phyloP scores from a whole-genome alignment of 2,113 vertebrate species.

The Sardina pilchardus region DNA sequence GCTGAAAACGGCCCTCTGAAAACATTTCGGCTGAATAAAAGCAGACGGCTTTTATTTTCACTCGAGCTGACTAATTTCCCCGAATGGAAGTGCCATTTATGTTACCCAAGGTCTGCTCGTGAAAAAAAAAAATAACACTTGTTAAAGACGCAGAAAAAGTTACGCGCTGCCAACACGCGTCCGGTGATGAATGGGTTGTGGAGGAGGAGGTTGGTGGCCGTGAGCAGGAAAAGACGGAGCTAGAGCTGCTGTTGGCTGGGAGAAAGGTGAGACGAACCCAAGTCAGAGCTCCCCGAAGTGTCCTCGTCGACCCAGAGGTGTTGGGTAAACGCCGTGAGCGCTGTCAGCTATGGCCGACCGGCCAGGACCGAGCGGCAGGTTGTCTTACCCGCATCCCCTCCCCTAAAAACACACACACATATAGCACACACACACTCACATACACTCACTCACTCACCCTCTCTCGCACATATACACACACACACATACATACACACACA shows the following conservation, averaged over 20 bases:
- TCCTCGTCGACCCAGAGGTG: background rate
- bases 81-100: background rate
- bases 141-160: background rate
- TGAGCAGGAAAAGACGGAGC: background rate
- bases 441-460: too few species aligned
- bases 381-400: background rate
- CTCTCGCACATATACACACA: background rate
- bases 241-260: background rate
- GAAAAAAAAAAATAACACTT: background rate
- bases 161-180: background rate
- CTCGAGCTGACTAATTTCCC: background rate
- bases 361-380: background rate
- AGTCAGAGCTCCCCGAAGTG: background rate
- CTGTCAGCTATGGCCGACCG: background rate
- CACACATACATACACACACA: background rate
- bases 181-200: background rate
- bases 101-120: background rate
- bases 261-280: background rate
- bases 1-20: background rate
- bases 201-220: background rate
- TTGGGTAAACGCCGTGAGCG: background rate
- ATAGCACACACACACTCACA: background rate
- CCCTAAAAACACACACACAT: background rate
- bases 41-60: background rate
- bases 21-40: background rate